A percentile compares a stretch with the other conserved stretches of the same genome.
Evolutionary conservation across 2,888 invertebrate genomes (phyloP).

Genomic region (Drosophila helvetica): DNA sequence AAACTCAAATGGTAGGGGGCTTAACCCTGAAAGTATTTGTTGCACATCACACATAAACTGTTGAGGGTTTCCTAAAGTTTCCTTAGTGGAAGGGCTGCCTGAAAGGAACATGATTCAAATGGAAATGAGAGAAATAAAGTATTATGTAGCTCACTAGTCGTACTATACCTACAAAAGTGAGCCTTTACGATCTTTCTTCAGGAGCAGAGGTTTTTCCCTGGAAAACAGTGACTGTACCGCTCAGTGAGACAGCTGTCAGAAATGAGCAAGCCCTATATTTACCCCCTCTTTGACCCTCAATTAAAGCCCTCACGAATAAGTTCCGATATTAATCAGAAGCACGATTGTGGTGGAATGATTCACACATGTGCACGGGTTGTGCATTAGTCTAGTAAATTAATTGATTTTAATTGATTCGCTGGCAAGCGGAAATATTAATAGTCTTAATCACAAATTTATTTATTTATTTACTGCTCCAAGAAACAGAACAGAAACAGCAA

Average conservation of each 20-base stretch:
- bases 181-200: not conserved
- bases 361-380: conserved; percentile 12
- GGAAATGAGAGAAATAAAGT: no score
- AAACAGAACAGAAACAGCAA: not conserved
- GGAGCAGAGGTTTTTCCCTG: no score
- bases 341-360: conserved; percentile 18
- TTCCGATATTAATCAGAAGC: conserved; percentile 3
- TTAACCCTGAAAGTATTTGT: no score
- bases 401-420: conserved; percentile 23
- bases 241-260: not conserved
- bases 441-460: conserved; percentile 28
- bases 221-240: no score
- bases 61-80: no score
- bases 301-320: not conserved
- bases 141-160: no score
- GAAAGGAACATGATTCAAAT: no score
- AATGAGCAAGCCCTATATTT: not conserved
- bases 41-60: no score
- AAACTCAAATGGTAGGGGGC: no score
- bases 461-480: conserved; percentile 1
- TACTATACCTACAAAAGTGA: no score
- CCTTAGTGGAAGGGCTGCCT: no score
- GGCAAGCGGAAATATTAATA: conserved; percentile 35
- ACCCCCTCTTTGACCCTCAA: not conserved
- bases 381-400: conserved; percentile 8